Evolutionary conservation across 2,113 vertebrate genomes (phyloP), one percentile per base, ranked within the genome.

Genomic region (Syrrhaptes paradoxus): DNA sequence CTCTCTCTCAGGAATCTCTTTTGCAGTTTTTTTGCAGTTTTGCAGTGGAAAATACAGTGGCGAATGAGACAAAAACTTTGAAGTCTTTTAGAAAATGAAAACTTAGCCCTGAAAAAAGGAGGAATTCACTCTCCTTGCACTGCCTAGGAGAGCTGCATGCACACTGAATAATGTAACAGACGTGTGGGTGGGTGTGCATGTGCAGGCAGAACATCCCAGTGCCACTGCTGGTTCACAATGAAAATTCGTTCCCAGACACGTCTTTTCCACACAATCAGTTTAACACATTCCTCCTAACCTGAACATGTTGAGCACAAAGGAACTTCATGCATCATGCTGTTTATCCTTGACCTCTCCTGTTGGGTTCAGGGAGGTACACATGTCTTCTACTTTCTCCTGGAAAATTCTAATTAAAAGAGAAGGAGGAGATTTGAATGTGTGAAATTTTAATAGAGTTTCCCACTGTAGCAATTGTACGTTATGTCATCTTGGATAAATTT

Each of bases 401-500:
- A 96, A 96, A 92, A 95, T 73, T 95, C 85, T 93, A 89, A 96
- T 82, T 83, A 93, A 94, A 96, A 74, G 70, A 85, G 88, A 84
- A 93, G 20, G 31, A 51, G 88, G 48, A 96, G 52, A 93, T 66
- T 95, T 76, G 84, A 95, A 92, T 12, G 76, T 95, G 91, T 96
- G 90, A 96, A 92, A 88, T 95, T 96, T 96, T 90, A 83, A 86
- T 83, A 85, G 87, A 91, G 49, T 94, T 78, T 72, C 34, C 91
- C 72, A 76, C n/a, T 45, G 74, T 68, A 91, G 31, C 81, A 74
- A 78, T 88, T 90, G 85, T 95, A 80, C 70, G n/a, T 74, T 91
- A 90, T 89, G 90, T 97, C 88, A 89, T 86, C 63, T 87, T 97
- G 94, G 88, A 95, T 94, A 93, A 95, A 91, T 95, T 96, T 96